A percentile compares a stretch with the other conserved stretches of the same genome.
Conservation (phyloP, 2,113 vertebrate genomes). For the Oryzias celebensis region DNA sequence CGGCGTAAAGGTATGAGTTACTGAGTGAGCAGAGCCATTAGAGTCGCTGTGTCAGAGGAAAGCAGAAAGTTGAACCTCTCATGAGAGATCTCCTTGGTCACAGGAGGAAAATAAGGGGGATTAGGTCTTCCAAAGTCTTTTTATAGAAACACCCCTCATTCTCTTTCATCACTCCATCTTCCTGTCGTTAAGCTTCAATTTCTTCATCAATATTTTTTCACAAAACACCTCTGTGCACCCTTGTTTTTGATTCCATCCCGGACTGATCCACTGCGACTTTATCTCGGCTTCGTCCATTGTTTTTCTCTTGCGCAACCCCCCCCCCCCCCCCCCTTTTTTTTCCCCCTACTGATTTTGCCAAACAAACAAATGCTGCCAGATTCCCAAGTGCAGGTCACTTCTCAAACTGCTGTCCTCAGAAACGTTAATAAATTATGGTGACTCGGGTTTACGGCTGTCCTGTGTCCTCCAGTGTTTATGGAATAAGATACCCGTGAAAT, state of each 20-base stretch:
- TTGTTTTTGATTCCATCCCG: conserved; percentile 8
- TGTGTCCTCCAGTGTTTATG: conserved; percentile 52
- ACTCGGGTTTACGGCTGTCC: conserved; percentile 3
- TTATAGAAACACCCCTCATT: conserved; percentile 22
- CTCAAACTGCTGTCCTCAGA: conserved; percentile 43
- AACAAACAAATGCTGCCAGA: conserved; percentile 43
- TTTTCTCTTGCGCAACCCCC: neutral
- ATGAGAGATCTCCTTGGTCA: conserved; percentile 22
- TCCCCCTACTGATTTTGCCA: conserved; percentile 22
- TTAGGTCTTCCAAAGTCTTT: conserved; percentile 18
- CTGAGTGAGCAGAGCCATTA: conserved; percentile 14
- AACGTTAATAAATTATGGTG: conserved; percentile 53
- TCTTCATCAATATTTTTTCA: conserved; percentile 15
- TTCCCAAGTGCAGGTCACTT: conserved; percentile 27
- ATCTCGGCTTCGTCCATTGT: neutral
- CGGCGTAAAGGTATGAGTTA: conserved; percentile 22
- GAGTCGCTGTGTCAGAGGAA: conserved; percentile 13
- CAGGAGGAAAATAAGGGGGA: conserved; percentile 25
- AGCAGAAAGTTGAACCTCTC: conserved; percentile 47
- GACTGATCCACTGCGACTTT: conserved; percentile 5
- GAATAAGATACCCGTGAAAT: conserved; percentile 57
- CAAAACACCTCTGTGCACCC: conserved; percentile 5
- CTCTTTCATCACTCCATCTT: conserved; percentile 3
- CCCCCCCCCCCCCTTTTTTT: neutral
- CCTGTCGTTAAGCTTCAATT: neutral